Base-by-base conservation (phyloP, 2,113 vertebrate genomes). In the Colossoma macropomum region DNA sequence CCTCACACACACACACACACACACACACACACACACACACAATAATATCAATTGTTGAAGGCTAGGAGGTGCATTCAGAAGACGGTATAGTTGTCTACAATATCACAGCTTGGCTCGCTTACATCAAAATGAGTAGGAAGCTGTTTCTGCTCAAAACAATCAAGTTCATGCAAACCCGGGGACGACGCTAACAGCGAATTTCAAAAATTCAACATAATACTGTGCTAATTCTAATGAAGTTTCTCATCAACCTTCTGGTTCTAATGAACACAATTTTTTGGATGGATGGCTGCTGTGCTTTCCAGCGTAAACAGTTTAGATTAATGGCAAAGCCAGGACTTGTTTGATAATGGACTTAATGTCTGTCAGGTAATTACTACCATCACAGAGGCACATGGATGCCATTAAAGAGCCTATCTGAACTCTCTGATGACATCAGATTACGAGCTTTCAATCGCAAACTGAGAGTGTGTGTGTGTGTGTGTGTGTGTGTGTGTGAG, bases 341-440 rank as follows among this genome's bases (percentile, higher is more conserved):
- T 12, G 21, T 59, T 19, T 38, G 71, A 52, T 71, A 71, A 72
- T 25, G n/a, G 28, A 30, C n/a, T 50, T 27, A 32, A 19, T 27
- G 25, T 38, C 63, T 16, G 32, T 45, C 48, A 27, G 27, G 72
- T 82, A 68, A 70, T 52, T 77, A 75, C 79, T 68, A 82, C 50
- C n/a, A 75, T 59, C 19, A n/a, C 38, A 45, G 70, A 59, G 77
- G 63, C 85, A 83, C 81, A 83, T 83, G 80, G 80, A 72, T 23
- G 32, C 69, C 68, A 30, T 86, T 77, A 83, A 62, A 25, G 38
- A 69, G 23, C 25, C 80, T 41, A 79, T 82, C 75, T 68, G 34
- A n/a, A 45, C 81, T 82, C 81, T 82, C 27, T 34, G 30, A 66
- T 75, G 70, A 79, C 34, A 75, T 80, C 85, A 79, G 75, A 79